These are phyloP conservation scores for Eurosta solidaginis DNA, from an alignment of 1,140 invertebrate species.

Conservation along the genomic window DNA sequence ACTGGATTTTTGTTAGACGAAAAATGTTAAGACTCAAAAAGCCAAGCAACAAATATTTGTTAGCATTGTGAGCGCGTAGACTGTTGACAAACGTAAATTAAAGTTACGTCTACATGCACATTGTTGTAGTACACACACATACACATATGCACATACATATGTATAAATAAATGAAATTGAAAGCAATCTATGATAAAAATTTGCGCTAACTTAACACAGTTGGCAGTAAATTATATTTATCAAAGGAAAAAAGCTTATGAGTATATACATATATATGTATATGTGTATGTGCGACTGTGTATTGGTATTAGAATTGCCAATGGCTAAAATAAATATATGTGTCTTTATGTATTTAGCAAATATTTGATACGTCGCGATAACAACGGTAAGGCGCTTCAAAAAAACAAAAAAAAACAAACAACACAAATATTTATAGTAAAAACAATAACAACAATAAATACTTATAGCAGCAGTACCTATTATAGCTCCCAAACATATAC, in stretches of 20 bases:
- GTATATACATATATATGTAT: background rate
- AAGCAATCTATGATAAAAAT: background rate
- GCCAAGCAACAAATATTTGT: no score
- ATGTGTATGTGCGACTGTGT: background rate
- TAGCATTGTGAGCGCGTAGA: no score
- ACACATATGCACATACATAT: background rate
- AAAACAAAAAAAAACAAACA: background rate
- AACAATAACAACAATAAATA: background rate
- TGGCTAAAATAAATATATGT: background rate
- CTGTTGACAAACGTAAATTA: background rate
- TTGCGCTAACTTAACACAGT: background rate
- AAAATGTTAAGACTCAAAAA: background rate
- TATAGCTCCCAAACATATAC: background rate
- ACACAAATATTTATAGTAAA: background rate
- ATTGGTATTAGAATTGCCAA: background rate
- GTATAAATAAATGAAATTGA: background rate
- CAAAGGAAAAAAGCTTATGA: background rate
- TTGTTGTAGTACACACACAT: background rate
- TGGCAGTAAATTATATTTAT: background rate
- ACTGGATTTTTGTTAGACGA: conserved; percentile 21
- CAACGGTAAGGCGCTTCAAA: background rate
- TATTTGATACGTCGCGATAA: conserved; percentile 1
- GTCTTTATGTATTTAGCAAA: background rate
- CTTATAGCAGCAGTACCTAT: background rate
- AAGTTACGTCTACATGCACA: background rate